These are phyloP conservation scores for Epinotia demarniana DNA, from an alignment of 2,888 invertebrate genomes.

Conservation along the genomic window DNA sequence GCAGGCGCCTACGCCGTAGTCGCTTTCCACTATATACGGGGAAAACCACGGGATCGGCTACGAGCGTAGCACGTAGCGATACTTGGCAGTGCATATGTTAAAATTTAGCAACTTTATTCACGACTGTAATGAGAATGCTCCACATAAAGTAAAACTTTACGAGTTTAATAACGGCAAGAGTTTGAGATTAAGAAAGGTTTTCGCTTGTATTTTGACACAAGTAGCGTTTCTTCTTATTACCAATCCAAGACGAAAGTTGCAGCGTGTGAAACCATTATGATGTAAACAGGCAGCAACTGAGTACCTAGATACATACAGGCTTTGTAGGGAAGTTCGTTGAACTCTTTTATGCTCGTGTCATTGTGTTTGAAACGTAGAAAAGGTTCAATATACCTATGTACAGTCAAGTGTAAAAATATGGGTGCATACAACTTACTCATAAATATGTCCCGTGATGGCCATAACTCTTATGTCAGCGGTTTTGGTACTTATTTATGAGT, in stretches of 20 bases:
- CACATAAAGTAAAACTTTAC: background rate
- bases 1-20: too few species aligned
- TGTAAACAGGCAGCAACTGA: conserved; percentile 13
- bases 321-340: conserved; percentile 48
- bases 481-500: too few species aligned
- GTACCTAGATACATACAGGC: background rate
- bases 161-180: background rate
- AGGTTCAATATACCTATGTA: background rate
- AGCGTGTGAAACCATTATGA: conserved; percentile 13
- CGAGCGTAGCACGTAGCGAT: too few species aligned
- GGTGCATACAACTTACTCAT: too few species aligned
- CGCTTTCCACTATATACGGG: too few species aligned
- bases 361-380: conserved; percentile 26
- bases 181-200: conserved; percentile 2
- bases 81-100: too few species aligned
- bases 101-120: background rate
- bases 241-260: background rate
- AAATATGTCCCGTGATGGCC: too few species aligned
- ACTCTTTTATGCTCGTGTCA: conserved; percentile 46
- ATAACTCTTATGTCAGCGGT: too few species aligned
- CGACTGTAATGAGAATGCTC: background rate
- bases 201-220: background rate
- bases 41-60: too few species aligned
- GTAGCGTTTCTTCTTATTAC: background rate
- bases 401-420: too few species aligned